phyloP scores from a whole-genome alignment of 2,113 vertebrate species.

The Phylloscopus trochilus region DNA sequence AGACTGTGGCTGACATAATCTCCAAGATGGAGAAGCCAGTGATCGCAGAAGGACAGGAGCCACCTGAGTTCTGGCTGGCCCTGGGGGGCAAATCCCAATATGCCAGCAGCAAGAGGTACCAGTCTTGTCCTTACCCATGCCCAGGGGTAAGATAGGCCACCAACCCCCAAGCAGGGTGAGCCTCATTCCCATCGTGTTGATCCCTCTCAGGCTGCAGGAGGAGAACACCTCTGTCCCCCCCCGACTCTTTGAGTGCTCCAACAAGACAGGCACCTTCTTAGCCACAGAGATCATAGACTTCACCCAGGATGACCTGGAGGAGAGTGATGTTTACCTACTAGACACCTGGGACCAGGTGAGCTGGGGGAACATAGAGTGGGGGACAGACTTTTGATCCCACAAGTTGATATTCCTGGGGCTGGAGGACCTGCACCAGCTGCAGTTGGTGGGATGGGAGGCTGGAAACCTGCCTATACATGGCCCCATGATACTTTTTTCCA shows the following conservation, averaged over 20 bases:
- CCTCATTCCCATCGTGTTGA: accelerated
- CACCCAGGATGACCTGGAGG: slow-evolving; percentile 83
- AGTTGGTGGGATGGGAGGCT: background rate
- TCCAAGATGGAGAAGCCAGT: slow-evolving; percentile 82
- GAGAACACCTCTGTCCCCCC: slow-evolving; percentile 65
- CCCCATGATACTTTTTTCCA: background rate
- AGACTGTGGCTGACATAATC: slow-evolving; percentile 79
- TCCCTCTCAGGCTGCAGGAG: slow-evolving; percentile 75
- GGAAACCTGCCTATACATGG: background rate
- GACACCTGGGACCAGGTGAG: slow-evolving; percentile 86
- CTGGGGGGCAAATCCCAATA: slow-evolving; percentile 86
- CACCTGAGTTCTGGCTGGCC: slow-evolving; percentile 83
- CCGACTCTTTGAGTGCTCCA: slow-evolving; percentile 88
- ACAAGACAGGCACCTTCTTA: slow-evolving; percentile 81
- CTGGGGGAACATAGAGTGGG: accelerated
- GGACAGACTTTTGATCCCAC: background rate
- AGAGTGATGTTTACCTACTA: slow-evolving; percentile 82
- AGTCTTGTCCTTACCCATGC: background rate
- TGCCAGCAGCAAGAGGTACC: slow-evolving; percentile 81
- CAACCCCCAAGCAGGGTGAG: background rate
- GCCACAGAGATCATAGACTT: slow-evolving; percentile 84
- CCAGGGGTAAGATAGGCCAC: background rate
- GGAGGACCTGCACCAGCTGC: background rate
- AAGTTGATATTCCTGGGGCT: accelerated
- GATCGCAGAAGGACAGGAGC: slow-evolving; percentile 87